Percentiles rank a stretch among this genome's conserved stretches.
Evolutionary conservation across 1,140 invertebrate species (phyloP).

Genomic region (Popillia japonica): DNA sequence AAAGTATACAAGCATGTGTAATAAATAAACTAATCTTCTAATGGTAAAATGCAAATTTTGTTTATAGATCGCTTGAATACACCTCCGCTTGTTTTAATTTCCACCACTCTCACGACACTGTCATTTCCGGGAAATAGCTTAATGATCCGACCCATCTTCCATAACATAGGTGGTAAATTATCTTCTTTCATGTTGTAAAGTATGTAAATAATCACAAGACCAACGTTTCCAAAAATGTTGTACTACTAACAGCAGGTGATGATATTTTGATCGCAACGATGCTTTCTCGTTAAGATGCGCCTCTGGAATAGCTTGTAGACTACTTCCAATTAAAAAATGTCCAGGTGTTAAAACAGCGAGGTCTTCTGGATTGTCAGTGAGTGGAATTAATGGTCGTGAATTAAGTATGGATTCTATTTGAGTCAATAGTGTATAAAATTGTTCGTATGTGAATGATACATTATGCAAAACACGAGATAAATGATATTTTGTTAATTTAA

Average conservation of each 20-base stretch:
- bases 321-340: constrained; percentile 51
- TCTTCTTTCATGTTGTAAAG: constrained; percentile 50
- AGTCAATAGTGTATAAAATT: constrained; percentile 48
- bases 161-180: too few species aligned
- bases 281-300: constrained; percentile 19
- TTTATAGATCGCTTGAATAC: too few species aligned
- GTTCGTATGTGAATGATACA: constrained; percentile 49
- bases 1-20: too few species aligned
- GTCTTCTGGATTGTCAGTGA: constrained; percentile 48
- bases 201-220: constrained; percentile 49
- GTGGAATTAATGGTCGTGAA: constrained; percentile 49
- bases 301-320: constrained; percentile 45
- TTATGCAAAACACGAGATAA: constrained; percentile 48
- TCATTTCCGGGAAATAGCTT: too few species aligned
- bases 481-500: constrained; percentile 54
- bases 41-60: too few species aligned
- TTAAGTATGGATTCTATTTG: constrained; percentile 55
- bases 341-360: constrained; percentile 48
- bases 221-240: constrained; percentile 52
- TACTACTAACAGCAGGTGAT: constrained; percentile 45
- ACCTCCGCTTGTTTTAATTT: too few species aligned
- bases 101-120: too few species aligned
- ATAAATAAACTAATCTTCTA: too few species aligned
- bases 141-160: too few species aligned
- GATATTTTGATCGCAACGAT: constrained; percentile 45